Evolutionary conservation across 2,113 vertebrate species (phyloP).

Genomic region (Solea solea): DNA sequence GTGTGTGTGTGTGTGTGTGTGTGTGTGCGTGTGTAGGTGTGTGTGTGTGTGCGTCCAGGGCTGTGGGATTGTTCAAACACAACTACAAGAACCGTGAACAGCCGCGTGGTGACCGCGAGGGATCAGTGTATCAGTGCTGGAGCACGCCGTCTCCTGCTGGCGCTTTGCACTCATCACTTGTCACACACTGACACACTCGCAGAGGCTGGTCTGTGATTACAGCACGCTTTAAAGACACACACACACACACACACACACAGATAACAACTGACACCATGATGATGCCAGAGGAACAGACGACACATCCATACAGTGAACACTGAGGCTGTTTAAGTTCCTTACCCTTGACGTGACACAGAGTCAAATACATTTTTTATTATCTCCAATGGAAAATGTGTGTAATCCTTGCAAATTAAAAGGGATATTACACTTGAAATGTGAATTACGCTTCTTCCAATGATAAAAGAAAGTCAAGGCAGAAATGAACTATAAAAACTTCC

Average conservation of each 20-base stretch:
- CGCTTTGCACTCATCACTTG: constrained; percentile 35
- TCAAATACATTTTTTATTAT: constrained; percentile 3
- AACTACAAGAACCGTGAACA: constrained; percentile 16
- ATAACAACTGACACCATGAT: constrained; percentile 16
- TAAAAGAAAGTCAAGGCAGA: not conserved
- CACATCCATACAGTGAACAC: constrained; percentile 1
- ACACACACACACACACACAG: constrained; percentile 6
- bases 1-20: constrained; percentile 27
- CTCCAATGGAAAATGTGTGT: not conserved
- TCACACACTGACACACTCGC: not conserved
- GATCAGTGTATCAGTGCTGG: constrained; percentile 32
- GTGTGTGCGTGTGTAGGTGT: no score
- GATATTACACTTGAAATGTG: not conserved
- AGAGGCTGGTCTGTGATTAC: constrained; percentile 25
- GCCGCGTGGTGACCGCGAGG: constrained; percentile 15
- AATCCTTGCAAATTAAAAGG: not conserved
- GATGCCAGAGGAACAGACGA: not conserved
- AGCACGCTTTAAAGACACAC: constrained; percentile 8
- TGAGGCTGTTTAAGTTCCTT: not conserved
- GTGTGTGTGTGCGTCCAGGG: constrained; percentile 26
- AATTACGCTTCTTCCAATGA: not conserved
- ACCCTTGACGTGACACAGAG: not conserved
- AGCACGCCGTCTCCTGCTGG: constrained; percentile 44
- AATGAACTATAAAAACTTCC: not conserved
- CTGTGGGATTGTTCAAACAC: constrained; percentile 26